Evolutionary conservation across 2,797 vertebrate genomes (phyloP), one percentile per base, ranked within the genome.

Genomic region (Schizothorax lantsangensis): DNA sequence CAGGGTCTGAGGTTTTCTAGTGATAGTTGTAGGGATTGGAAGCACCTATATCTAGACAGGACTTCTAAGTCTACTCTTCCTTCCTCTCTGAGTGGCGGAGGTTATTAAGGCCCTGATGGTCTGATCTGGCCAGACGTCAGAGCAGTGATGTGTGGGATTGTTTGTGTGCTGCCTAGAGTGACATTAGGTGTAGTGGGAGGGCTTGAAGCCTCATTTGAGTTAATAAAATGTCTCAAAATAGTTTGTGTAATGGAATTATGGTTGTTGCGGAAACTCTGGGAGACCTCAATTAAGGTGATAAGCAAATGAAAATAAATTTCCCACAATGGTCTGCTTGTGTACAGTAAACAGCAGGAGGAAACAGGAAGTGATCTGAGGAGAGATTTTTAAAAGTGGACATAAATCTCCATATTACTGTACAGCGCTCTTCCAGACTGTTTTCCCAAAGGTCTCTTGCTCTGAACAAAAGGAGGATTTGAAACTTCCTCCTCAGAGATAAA

Each of bases 211-310:
- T 91, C 90, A 91, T 94, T 93, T 93, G 89, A 92, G 92, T 92
- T 94, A 90, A 95, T 96, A 94, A 94, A 94, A 95, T 90, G 90
- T 93, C 89, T 93, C 90, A 90, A 94, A 94, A 95, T 92, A 94
- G 94, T 95, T 95, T 94, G 92, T 93, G 83, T 93, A 94, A 95
- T 93, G 90, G 91, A 93, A 95, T 95, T 91, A 93, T 43, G 74
- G 88, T 86, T 79, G 87, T 89, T 90, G 88, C 90, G 17, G 91
- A 90, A 91, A 91, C 88, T 91, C 89, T 71, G 84, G 88, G 90
- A 89, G 92, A 91, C 93, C 92, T 94, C 93, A 94, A 93, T 96
- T 95, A 95, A 72, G 82, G 87, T 89, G 95, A 96, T 95, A 95
- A 95, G 93, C 90, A 91, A 94, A 95, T 92, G 83, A 92, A 94